A percentile compares a stretch with the other conserved stretches of the same genome.
Conservation (phyloP, 2,797 vertebrate species). For the Micromesistius poutassou region DNA sequence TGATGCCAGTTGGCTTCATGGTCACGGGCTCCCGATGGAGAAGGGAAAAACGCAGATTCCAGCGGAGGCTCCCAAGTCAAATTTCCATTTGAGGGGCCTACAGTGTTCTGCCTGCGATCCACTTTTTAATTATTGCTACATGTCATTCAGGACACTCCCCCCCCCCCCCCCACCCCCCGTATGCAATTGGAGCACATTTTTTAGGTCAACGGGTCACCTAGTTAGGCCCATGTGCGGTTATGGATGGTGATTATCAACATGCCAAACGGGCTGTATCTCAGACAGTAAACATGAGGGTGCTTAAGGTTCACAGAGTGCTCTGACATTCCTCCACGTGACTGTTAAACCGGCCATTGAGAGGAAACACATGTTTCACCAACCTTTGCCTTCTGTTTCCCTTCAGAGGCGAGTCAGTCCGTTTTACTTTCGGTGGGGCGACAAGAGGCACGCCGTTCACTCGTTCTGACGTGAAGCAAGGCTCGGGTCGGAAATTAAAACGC, state of each 20-base stretch:
- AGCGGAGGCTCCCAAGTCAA: conserved; percentile 31
- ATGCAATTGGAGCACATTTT: not conserved
- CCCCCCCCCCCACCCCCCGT: no score
- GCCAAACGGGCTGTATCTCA: conserved; percentile 5
- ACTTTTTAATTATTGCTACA: conserved; percentile 25
- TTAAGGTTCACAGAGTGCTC: conserved; percentile 26
- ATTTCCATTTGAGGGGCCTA: conserved; percentile 35
- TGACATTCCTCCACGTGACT: conserved; percentile 24
- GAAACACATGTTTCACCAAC: conserved; percentile 31
- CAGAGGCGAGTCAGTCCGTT: conserved; percentile 8
- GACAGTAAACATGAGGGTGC: conserved; percentile 23
- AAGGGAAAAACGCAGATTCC: conserved; percentile 27
- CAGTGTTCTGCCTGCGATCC: not conserved
- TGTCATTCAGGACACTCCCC: conserved; percentile 7
- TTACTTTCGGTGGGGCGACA: not conserved
- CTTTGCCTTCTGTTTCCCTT: not conserved
- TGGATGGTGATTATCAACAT: conserved; percentile 27
- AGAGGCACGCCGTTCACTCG: conserved; percentile 3
- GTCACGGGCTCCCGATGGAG: conserved; percentile 34
- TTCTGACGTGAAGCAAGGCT: not conserved
- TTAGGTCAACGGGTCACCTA: conserved; percentile 31
- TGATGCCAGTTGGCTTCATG: conserved; percentile 34
- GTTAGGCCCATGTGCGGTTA: conserved; percentile 13
- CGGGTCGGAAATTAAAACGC: no score
- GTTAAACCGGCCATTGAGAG: conserved; percentile 26